Conservation (phyloP, 1,140 invertebrate genomes). For the Neodiprion fabricii region DNA sequence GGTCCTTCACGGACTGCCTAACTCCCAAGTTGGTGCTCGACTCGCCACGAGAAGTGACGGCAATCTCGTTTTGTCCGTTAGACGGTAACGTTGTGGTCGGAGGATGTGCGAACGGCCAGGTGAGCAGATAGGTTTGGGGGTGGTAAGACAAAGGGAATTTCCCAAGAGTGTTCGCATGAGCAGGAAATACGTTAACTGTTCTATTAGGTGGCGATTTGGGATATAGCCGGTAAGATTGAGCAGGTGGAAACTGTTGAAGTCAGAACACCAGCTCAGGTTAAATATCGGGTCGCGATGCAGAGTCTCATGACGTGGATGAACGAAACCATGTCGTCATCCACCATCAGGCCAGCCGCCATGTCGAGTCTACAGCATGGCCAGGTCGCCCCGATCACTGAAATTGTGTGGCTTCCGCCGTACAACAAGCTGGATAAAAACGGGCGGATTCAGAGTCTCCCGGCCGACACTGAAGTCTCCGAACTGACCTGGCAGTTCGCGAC, state of each 20-base stretch:
- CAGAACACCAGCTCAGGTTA: slow-evolving; percentile 68
- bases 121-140: slow-evolving; percentile 20
- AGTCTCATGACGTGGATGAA: slow-evolving; percentile 74
- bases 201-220: slow-evolving; percentile 72
- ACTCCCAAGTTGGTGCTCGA: slow-evolving; percentile 74
- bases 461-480: slow-evolving; percentile 43
- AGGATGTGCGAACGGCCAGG: slow-evolving; percentile 73
- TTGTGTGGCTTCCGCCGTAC: slow-evolving; percentile 71
- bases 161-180: too few species aligned
- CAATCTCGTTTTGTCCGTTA: slow-evolving; percentile 71
- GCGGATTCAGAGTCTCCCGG: slow-evolving; percentile 55
- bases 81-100: slow-evolving; percentile 73
- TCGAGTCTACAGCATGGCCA: slow-evolving; percentile 70
- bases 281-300: slow-evolving; percentile 67
- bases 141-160: too few species aligned
- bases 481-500: slow-evolving; percentile 70
- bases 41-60: slow-evolving; percentile 68
- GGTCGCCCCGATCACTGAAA: slow-evolving; percentile 66
- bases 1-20: slow-evolving; percentile 75
- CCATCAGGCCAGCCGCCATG: slow-evolving; percentile 66
- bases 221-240: slow-evolving; percentile 72
- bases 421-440: slow-evolving; percentile 68
- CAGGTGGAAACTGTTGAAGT: slow-evolving; percentile 67
- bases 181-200: too few species aligned
- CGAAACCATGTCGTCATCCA: slow-evolving; percentile 61